Evolutionary conservation across 2,888 invertebrate genomes (phyloP).

Genomic region (Coremacera marginata): DNA sequence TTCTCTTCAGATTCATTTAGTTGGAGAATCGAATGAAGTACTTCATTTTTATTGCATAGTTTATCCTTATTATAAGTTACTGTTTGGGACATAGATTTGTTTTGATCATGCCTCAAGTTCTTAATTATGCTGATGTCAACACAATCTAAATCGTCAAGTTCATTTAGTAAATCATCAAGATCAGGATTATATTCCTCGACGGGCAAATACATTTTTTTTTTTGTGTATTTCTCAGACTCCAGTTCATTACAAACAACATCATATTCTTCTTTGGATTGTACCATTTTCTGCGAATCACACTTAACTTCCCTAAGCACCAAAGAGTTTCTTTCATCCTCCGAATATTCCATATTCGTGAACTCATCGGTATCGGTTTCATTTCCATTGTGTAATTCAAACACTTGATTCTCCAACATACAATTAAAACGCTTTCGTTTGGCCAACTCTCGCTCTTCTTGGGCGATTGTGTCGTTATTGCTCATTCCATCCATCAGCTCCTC

Average conservation of each 20-base stretch:
- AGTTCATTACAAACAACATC: too few relatives aligned
- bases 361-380: not conserved
- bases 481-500: slow-evolving; percentile 1
- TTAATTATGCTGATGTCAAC: not conserved
- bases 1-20: not conserved
- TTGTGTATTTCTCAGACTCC: not conserved
- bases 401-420: not conserved
- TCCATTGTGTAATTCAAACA: not conserved
- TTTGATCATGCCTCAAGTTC: not conserved
- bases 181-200: not conserved
- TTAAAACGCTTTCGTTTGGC: not conserved
- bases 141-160: not conserved
- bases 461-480: not conserved
- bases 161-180: not conserved
- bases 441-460: not conserved
- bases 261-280: not conserved
- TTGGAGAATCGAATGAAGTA: not conserved
- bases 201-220: not conserved
- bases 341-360: not conserved
- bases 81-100: not conserved
- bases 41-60: not conserved
- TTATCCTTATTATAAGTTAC: not conserved
- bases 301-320: not conserved
- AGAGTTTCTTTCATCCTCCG: not conserved
- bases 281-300: not conserved